Conservation (phyloP, 2,113 vertebrate genomes). For the Sakesphorus luctuosus region DNA sequence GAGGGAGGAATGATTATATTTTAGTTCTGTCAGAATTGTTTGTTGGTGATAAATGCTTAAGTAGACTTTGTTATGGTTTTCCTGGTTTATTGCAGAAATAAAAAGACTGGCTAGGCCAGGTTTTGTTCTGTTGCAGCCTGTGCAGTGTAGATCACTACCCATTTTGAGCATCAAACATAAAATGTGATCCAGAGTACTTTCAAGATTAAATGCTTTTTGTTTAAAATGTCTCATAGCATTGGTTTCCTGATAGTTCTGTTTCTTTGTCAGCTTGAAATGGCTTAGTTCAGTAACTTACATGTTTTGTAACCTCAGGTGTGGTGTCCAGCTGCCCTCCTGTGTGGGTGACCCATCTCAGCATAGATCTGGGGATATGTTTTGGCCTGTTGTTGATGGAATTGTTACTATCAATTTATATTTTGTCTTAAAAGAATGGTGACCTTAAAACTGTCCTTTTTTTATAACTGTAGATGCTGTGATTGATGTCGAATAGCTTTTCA, state of each 20-base stretch:
- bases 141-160: accelerated
- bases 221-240: background rate
- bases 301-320: background rate
- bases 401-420: background rate
- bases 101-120: background rate
- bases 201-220: background rate
- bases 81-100: conserved; percentile 30
- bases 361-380: background rate
- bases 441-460: background rate
- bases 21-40: conserved; percentile 28
- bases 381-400: background rate
- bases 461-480: background rate
- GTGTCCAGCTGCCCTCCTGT: background rate
- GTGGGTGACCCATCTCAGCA: accelerated
- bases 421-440: background rate
- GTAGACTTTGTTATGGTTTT: conserved; percentile 6
- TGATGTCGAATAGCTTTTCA: background rate
- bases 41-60: conserved; percentile 33
- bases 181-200: background rate
- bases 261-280: background rate
- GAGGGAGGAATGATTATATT: conserved; percentile 20
- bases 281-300: background rate
- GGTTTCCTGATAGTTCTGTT: background rate
- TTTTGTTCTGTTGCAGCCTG: background rate
- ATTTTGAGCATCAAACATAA: background rate